Conservation (phyloP, 2,113 vertebrate genomes). For the Girardinichthys multiradiatus region DNA sequence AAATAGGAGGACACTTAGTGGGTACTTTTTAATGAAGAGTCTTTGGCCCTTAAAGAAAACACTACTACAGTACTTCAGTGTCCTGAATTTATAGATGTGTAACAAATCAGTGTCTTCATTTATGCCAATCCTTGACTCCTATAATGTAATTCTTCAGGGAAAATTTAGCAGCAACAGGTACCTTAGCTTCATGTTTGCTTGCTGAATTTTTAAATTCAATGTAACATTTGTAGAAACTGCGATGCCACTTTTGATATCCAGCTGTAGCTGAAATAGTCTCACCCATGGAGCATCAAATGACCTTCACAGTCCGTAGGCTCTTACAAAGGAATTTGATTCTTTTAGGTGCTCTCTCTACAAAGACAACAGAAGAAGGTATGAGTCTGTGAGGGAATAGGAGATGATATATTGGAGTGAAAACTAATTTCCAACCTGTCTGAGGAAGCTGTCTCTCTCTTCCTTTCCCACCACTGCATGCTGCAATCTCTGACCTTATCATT, state of each 20-base stretch:
- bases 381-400: slow-evolving; percentile 71
- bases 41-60: slow-evolving; percentile 13
- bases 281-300: slow-evolving; percentile 62
- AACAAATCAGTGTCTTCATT: slow-evolving; percentile 8
- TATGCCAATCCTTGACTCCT: neutral
- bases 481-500: slow-evolving; percentile 71
- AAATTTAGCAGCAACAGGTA: slow-evolving; percentile 18
- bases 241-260: slow-evolving; percentile 59
- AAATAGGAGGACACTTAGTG: slow-evolving; percentile 48
- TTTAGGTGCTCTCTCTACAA: slow-evolving; percentile 55
- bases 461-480: slow-evolving; percentile 50
- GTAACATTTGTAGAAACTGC: slow-evolving; percentile 54
- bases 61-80: neutral
- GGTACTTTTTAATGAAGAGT: slow-evolving; percentile 25
- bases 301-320: slow-evolving; percentile 46
- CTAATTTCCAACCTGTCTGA: slow-evolving; percentile 79
- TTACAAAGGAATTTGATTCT: slow-evolving; percentile 69
- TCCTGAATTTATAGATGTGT: slow-evolving; percentile 2
- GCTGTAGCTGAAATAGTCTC: slow-evolving; percentile 58
- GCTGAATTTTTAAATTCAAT: slow-evolving; percentile 43
- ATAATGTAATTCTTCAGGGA: slow-evolving; percentile 9
- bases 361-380: slow-evolving; percentile 59
- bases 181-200: slow-evolving; percentile 15
- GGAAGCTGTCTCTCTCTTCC: slow-evolving; percentile 54
- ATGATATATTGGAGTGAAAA: slow-evolving; percentile 80